Evolutionary conservation across 2,113 vertebrate species (phyloP).

Genomic region (Lycaon pictus): DNA sequence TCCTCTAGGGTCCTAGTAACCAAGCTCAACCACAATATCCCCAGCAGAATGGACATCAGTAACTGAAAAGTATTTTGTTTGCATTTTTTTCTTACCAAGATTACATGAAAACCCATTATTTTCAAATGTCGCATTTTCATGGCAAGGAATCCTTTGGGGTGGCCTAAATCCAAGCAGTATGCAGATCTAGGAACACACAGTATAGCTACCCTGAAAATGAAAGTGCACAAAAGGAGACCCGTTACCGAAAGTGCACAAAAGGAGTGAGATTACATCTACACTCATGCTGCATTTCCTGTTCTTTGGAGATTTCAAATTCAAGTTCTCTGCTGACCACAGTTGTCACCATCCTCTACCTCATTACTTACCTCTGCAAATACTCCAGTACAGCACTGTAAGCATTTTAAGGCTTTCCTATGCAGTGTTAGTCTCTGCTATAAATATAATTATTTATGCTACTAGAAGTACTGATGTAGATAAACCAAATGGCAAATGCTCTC

Average conservation of each 20-base stretch:
- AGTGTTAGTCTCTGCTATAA: background rate
- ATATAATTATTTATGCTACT: background rate
- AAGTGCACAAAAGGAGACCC: background rate
- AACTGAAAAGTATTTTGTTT: background rate
- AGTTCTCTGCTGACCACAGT: too few relatives aligned
- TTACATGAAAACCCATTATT: slow-evolving; percentile 90
- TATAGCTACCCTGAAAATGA: slow-evolving; percentile 90
- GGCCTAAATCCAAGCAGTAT: slow-evolving; percentile 89
- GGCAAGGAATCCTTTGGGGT: slow-evolving; percentile 90
- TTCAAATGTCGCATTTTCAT: slow-evolving; percentile 92
- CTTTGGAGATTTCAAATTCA: background rate
- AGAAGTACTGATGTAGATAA: background rate
- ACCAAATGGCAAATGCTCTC: background rate
- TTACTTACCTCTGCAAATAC: background rate
- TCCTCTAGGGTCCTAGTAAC: background rate
- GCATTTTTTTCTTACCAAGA: slow-evolving; percentile 90
- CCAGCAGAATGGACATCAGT: background rate
- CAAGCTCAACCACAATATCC: background rate
- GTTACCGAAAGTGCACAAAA: background rate
- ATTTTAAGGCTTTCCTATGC: background rate
- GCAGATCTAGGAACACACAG: slow-evolving; percentile 85
- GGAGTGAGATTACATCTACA: background rate
- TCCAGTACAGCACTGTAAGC: background rate
- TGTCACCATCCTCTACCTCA: background rate
- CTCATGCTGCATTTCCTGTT: background rate